phyloP scores from a whole-genome alignment of 2,113 vertebrate genomes.

The Chaetodon auriga region DNA sequence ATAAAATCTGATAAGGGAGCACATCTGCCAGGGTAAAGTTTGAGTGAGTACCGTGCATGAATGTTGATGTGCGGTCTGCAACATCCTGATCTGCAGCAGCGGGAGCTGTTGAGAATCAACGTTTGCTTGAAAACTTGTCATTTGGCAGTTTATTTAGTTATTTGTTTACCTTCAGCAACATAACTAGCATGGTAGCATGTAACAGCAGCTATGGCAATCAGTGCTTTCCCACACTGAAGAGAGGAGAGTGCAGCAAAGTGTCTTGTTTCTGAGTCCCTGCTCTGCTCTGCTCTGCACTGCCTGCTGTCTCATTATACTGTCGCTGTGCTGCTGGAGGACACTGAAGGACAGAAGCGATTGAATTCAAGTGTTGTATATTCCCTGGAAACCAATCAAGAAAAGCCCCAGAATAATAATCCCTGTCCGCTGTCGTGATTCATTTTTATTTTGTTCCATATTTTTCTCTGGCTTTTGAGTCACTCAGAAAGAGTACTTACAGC shows the following conservation, averaged over 20 bases:
- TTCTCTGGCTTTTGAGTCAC: constrained; percentile 78
- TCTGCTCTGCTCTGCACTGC: constrained; percentile 60
- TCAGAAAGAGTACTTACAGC: constrained; percentile 81
- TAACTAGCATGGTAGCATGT: constrained; percentile 2
- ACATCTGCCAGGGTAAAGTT: constrained; percentile 76
- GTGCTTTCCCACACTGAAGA: constrained; percentile 25
- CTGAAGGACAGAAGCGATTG: constrained; percentile 82
- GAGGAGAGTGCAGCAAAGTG: constrained; percentile 60
- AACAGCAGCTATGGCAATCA: constrained; percentile 33
- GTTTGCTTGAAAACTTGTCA: constrained; percentile 35
- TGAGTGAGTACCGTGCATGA: constrained; percentile 54
- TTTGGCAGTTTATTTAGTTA: constrained; percentile 36
- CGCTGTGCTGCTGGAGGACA: constrained; percentile 80
- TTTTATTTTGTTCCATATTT: constrained; percentile 84
- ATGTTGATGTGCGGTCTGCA: constrained; percentile 61
- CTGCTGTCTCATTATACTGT: constrained; percentile 76
- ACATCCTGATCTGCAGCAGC: constrained; percentile 26
- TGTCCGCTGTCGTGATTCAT: constrained; percentile 82
- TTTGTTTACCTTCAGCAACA: constrained; percentile 41
- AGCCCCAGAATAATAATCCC: constrained; percentile 82
- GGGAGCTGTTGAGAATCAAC: constrained; percentile 37
- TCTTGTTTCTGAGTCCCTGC: constrained; percentile 54
- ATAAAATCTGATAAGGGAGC: constrained; percentile 76
- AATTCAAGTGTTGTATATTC: constrained; percentile 84
- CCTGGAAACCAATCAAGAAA: constrained; percentile 85